Base-by-base conservation (phyloP, 2,797 vertebrate genomes). In the Hydrolagus colliei region DNA sequence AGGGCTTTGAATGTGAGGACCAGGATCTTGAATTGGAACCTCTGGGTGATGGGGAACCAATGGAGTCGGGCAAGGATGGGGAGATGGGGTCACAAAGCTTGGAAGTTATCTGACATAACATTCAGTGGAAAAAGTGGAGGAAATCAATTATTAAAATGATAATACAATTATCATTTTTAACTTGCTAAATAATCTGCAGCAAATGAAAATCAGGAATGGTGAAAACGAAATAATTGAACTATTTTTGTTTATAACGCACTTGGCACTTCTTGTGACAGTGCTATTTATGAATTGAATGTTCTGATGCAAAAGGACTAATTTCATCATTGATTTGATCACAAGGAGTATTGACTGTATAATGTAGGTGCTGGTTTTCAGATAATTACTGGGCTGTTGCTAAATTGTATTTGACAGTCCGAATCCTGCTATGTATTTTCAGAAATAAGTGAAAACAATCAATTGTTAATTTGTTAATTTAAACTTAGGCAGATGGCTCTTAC, bases 381-480 rank as follows among this genome's bases (percentile, higher is more conserved):
- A 68, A 84, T 84, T 11, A 41, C 65, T 71, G 65, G 65, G 14
- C 65, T 41, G 32, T 71, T 84, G 20, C 63, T 32, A 84, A 84
- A 71, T 84, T 68, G 10, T 27, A 41, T 84, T 27, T 52, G 79
- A 84, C 79, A 71, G 27, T 84, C 65, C 20, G 68, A 84, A 84
- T 84, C 65, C 79, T 68, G 65, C 79, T 84, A 27, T 11, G 27
- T 84, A 68, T 41, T 14, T 32, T 71, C 32, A 84, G 79, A 84
- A 84, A 84, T 84, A 84, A 84, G 67, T 84, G 79, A 27, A 84
- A 84, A 71, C 65, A 35, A 68, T 84, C 79, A 84, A 84, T 84
- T 35, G 65, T 41, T 84, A 84, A 84, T 84, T 84, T 68, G 79
- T 35, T n/a, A n/a, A n/a, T n/a, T 84, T 84, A 84, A 84, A 16